A percentile compares a stretch with the other conserved stretches of the same genome.
These are phyloP conservation scores for Mythimna pallens DNA, from an alignment of 2,888 invertebrate species.

Conservation along the genomic window DNA sequence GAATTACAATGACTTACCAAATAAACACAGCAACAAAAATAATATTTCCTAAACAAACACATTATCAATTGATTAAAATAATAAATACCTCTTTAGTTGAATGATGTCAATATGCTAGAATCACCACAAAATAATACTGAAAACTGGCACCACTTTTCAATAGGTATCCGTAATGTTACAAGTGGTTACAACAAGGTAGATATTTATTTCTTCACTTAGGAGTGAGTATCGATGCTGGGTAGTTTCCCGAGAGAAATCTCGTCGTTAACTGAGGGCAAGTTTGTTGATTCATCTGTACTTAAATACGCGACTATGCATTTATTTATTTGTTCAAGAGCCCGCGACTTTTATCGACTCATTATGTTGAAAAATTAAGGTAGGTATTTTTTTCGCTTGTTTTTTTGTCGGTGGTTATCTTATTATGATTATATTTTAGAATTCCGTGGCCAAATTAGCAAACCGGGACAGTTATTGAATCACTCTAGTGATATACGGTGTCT, in stretches of 20 bases:
- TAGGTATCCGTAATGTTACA: neutral
- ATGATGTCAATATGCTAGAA: neutral
- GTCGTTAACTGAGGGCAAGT: constrained; percentile 61
- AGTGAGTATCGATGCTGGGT: constrained; percentile 16
- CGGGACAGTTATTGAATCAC: neutral
- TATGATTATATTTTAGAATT: constrained; percentile 25
- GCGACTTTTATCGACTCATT: constrained; percentile 6
- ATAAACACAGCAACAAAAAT: constrained; percentile 3
- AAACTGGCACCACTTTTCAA: constrained; percentile 48
- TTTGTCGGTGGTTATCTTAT: constrained; percentile 9
- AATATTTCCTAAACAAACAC: neutral
- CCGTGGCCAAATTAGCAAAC: constrained; percentile 14
- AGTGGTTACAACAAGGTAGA: neutral
- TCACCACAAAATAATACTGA: constrained; percentile 50
- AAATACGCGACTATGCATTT: constrained; percentile 52
- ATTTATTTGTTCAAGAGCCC: constrained; percentile 33
- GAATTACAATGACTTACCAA: neutral
- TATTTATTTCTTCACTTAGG: neutral
- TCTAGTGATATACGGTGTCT: neutral
- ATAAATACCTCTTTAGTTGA: constrained; percentile 36
- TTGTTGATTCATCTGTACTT: constrained; percentile 62
- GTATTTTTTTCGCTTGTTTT: constrained; percentile 13
- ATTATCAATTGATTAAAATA: neutral
- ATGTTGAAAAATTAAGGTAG: constrained; percentile 30
- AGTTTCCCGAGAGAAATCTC: constrained; percentile 57